Base-by-base conservation (phyloP, 2,797 vertebrate species). In the Sebastolobus altivelis region DNA sequence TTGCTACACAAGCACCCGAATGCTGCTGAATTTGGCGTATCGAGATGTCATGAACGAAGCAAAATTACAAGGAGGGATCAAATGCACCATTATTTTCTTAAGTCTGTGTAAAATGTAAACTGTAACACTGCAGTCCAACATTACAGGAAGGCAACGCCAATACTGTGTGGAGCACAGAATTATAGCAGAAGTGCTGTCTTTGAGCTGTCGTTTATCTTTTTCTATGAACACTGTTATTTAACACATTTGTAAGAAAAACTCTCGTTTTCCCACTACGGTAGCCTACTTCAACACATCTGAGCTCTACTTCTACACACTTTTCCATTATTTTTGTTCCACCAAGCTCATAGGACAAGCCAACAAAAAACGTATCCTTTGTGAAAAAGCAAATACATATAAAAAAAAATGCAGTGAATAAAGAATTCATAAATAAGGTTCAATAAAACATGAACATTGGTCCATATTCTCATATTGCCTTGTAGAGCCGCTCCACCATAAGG, bases 361-460 rank as follows among this genome's bases (percentile, higher is more conserved):
- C 56, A 79, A 90, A 75, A 86, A 86, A 76, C 49, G 3, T 66
- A 65, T 75, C 82, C 25, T 83, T 81, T 67, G 84, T 87, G 83
- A 86, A 93, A 92, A 93, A 89, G 74, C 69, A 83, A 78, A 90
- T 79, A 84, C 59, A 84, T 85, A 87, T 83, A 62, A 84, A 90
- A 25, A 25, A 84, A 92, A 87, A 87, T 80, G 75, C 38, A 78
- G 72, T 77, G 80, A 89, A 62, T 83, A 87, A 85, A 82, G 81
- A 84, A 92, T 85, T 80, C 87, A 81, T 88, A 88, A 92, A 93
- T 93, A 88, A 94, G 90, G 92, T 92, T 92, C 92, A 94, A 91
- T 93, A 94, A 93, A 93, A 94, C 80, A 89, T 93, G 90, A 94
- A 92, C 91, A 90, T 80, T 82, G 73, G 87, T 93, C 87, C 89